Evolutionary conservation across 2,113 vertebrate genomes (phyloP), one percentile per base, ranked within the genome.

Genomic region (Pao palembangensis): DNA sequence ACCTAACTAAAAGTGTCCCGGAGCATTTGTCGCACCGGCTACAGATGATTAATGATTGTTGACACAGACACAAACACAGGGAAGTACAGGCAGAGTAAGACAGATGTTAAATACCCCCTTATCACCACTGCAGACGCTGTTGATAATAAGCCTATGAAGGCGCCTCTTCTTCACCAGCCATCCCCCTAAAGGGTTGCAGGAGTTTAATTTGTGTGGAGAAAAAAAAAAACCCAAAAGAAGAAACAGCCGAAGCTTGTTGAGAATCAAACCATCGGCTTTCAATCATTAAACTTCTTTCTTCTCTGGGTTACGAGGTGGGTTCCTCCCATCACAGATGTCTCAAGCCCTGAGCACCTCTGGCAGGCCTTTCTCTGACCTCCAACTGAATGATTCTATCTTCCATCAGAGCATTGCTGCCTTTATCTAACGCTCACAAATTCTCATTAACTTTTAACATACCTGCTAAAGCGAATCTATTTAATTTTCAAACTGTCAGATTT

Each of bases 61-160:
- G 80, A 87, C 76, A 83, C 73, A 75, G 74, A 84, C 79, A 64
- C 69, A 81, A 80, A 79, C 71, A 79, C 61, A 66, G 49, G 68
- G 67, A 82, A 79, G 76, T 62, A 56, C 28, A 85, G 78, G 75
- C 67, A 74, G 65, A 81, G 64, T 77, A 69, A 84, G 79, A 84
- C 82, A 67, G 77, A 86, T 85, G 71, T 79, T 79, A 80, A 83
- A 67, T 71, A 80, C 25, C 67, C 76, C 69, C 71, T 75, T 59
- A 85, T 82, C 82, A 82, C 77, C 80, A 78, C 73, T 48, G 56
- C 65, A 76, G 66, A 78, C 61, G 31, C 58, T 55, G 76, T 49
- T 73, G 76, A 81, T 88, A 78, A 90, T 74, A 66, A 81, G 76
- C 75, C 84, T 85, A 75, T 74, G 44, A 80, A 83, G 82, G 69